Conservation (phyloP, 1,140 invertebrate species). For the Hylyphantes graminicola region DNA sequence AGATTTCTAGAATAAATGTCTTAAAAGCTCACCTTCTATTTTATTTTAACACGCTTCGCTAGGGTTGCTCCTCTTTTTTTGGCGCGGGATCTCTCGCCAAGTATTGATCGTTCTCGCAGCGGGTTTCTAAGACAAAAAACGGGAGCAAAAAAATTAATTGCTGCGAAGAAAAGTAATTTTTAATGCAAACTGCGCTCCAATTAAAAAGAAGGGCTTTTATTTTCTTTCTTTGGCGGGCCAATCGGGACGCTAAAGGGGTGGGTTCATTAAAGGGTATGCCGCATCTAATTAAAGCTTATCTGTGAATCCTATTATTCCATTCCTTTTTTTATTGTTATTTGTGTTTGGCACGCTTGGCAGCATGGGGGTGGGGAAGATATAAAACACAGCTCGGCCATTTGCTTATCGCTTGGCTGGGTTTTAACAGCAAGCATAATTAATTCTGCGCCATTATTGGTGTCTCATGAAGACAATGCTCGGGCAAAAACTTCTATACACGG, state of each 20-base stretch:
- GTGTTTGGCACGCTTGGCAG: neutral
- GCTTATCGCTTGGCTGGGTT: conserved; percentile 37
- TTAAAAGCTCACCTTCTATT: conserved; percentile 46
- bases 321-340: conserved; percentile 26
- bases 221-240: conserved; percentile 43
- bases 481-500: conserved; percentile 16
- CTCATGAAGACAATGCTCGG: conserved; percentile 19
- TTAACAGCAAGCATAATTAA: conserved; percentile 46
- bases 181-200: conserved; percentile 60
- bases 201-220: conserved; percentile 56
- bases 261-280: conserved; percentile 51
- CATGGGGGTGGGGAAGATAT: neutral
- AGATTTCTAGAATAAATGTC: conserved; percentile 49
- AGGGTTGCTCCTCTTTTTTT: conserved; percentile 32
- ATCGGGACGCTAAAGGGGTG: conserved; percentile 39
- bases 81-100: conserved; percentile 4
- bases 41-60: conserved; percentile 48
- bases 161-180: conserved; percentile 55
- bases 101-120: neutral
- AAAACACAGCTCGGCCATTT: conserved; percentile 34
- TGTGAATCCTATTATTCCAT: conserved; percentile 55
- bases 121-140: conserved; percentile 19
- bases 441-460: conserved; percentile 30
- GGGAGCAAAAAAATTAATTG: conserved; percentile 36
- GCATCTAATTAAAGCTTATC: conserved; percentile 59